Base-by-base conservation (phyloP, 1,140 invertebrate species). In the Ips typographus region DNA sequence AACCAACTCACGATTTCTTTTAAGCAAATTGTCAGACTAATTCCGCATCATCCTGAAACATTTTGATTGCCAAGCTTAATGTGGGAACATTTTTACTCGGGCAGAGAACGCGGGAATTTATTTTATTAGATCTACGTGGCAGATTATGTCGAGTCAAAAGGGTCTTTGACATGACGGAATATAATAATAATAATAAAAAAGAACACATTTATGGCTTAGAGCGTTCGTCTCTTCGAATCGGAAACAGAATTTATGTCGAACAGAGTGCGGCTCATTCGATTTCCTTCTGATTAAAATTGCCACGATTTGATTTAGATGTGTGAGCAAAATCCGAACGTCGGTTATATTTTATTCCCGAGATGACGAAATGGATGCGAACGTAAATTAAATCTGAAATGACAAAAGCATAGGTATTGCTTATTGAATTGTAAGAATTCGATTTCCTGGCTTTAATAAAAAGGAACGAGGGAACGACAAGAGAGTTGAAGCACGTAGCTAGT, bases 321-420 rank as follows among this genome's bases (percentile, higher is more conserved):
- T 6, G 6, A 49, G 44, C 6, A 49, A 49, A 49, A 49, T 49
- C 44, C 6, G 44, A 49, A 49, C 44, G 22, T 49, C 6, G 22
- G 44, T 22, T 22, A 49, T 49, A 49, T 49, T 49, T 49, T 49
- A 49, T 49, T 49, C 44, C 6, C 22, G 0, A 1, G 7, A 49
- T 49, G 22, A 49, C 44, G 44, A 49, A 49, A 49, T 22, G 7
- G 44, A 49, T 55, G 55, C 57, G 38, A 40, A 65, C 44, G 64
- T 57, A 57, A 65, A 65, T 65, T 65, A 65, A 65, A 65, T 65
- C 37, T 39, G 40, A 57, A 52, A 43, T 44, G 64, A 65, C 52
- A 65, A 57, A 65, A 65, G 55, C 64, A 65, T 53, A 57, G 64
- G 55, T 57, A 65, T 65, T 65, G 64, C 64, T 65, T 57, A 57